Base-by-base conservation (phyloP, 2,797 vertebrate genomes). In the Otolemur crassicaudatus region DNA sequence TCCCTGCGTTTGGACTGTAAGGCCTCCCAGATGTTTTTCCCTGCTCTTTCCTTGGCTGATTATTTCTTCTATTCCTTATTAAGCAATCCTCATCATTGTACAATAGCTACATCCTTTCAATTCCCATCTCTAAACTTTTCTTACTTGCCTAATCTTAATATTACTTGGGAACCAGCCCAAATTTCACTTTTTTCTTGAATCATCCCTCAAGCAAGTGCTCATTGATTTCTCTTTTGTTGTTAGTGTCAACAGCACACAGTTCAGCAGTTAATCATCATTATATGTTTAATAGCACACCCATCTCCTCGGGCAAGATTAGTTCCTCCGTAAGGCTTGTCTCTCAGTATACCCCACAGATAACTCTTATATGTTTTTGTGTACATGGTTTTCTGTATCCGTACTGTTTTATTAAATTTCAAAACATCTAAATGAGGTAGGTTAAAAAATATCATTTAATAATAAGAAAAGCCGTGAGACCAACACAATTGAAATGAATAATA, bases 341-440 rank as follows among this genome's bases (percentile, higher is more conserved):
- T 63, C 58, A 27, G 2, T 22, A 13, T 34, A 49, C 2, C 9
- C 46, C 5, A 19, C 29, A 31, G 40, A n/a, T 29, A 9, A 5
- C 5, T 40, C n/a, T 46, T 80, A 16, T 7, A 56, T 76, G 37
- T 25, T 93, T 82, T 60, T 20, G 27, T 40, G 22, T 46, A 23
- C 23, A n/a, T n/a, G 29, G 12, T 7, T 80, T 86, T 91, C 83
- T 91, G 25, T 60, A n/a, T 27, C 29, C 5, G 31, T 53, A 29
- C 0, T 84, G 23, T 76, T 92, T 87, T 72, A 77, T 73, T 61
- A 84, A 69, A 81, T 87, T 90, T 87, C 11, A 87, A 88, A 82
- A 56, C 25, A 87, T 23, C 16, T 34, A 16, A 60, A 70, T 61
- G 65, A 81, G 17, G n/a, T 43, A 4, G 7, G 16, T 77, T 37